phyloP scores from a whole-genome alignment of 2,888 invertebrate genomes.

The Saturnia pavonia region DNA sequence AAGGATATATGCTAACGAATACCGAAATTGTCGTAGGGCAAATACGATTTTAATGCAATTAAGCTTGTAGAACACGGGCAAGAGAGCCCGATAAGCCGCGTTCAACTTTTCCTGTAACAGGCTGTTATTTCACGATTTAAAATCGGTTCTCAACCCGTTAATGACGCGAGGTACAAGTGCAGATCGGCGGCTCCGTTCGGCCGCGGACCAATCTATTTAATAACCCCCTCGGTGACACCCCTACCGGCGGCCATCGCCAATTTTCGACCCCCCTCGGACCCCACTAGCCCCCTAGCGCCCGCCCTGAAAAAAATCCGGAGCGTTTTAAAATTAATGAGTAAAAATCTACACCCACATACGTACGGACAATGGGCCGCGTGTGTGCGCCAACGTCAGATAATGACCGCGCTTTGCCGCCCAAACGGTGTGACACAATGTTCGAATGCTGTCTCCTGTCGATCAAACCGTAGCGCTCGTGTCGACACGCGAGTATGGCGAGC shows the following conservation, averaged over 20 bases:
- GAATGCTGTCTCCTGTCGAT: conserved; percentile 34
- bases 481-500: not conserved
- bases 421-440: conserved; percentile 41
- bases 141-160: conserved; percentile 81
- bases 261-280: conserved; percentile 68
- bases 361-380: conserved; percentile 63
- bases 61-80: conserved; percentile 67
- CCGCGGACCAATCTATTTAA: conserved; percentile 84
- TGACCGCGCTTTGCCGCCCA: conserved; percentile 63
- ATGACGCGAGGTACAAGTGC: conserved; percentile 82
- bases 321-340: conserved; percentile 84
- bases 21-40: conserved; percentile 43
- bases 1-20: conserved; percentile 32
- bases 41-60: conserved; percentile 72
- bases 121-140: conserved; percentile 81
- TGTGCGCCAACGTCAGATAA: conserved; percentile 72
- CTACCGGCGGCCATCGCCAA: conserved; percentile 81
- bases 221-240: conserved; percentile 82
- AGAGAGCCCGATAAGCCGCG: conserved; percentile 74
- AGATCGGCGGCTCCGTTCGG: conserved; percentile 81
- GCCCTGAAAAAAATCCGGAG: conserved; percentile 82
- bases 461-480: conserved; percentile 17
- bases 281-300: conserved; percentile 73
- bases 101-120: conserved; percentile 80
- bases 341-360: conserved; percentile 80